These are phyloP conservation scores for Burhinus oedicnemus DNA, from an alignment of 2,113 vertebrate genomes.

Conservation along the genomic window DNA sequence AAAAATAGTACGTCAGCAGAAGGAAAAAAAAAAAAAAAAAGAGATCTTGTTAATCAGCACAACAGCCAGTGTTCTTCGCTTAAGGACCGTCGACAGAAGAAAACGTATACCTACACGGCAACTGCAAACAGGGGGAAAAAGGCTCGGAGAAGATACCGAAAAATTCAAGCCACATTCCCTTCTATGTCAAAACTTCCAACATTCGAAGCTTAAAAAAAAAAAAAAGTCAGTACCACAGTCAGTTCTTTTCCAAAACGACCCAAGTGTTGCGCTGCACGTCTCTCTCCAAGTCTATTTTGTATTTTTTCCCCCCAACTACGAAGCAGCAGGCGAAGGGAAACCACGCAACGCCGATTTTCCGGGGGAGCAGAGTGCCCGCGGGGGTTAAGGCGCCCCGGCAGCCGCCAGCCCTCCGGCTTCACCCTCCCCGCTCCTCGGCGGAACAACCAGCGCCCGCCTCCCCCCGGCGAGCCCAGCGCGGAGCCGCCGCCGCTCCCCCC, in stretches of 20 bases:
- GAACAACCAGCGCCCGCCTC: too few relatives aligned
- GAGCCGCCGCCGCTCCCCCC: neutral
- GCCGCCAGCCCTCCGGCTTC: neutral
- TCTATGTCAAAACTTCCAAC: neutral
- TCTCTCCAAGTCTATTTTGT: neutral
- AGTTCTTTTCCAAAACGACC: neutral
- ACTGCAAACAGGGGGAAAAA: neutral
- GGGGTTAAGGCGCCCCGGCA: neutral
- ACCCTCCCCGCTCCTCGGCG: neutral
- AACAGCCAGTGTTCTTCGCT: neutral
- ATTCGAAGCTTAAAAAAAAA: neutral
- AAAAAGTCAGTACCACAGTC: neutral
- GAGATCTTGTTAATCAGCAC: slow-evolving; percentile 45
- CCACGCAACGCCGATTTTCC: neutral
- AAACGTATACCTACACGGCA: neutral
- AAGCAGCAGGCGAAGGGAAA: neutral
- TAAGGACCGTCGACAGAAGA: neutral
- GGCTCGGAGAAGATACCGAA: neutral
- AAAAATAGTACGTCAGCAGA: slow-evolving; percentile 69
- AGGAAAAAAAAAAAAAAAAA: neutral
- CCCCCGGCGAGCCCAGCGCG: neutral
- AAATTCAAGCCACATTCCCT: neutral
- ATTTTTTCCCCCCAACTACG: too few relatives aligned
- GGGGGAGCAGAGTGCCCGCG: neutral
- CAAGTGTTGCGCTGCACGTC: neutral